Conservation (phyloP, 1,140 invertebrate genomes). For the Daktulosphaira vitifoliae region DNA sequence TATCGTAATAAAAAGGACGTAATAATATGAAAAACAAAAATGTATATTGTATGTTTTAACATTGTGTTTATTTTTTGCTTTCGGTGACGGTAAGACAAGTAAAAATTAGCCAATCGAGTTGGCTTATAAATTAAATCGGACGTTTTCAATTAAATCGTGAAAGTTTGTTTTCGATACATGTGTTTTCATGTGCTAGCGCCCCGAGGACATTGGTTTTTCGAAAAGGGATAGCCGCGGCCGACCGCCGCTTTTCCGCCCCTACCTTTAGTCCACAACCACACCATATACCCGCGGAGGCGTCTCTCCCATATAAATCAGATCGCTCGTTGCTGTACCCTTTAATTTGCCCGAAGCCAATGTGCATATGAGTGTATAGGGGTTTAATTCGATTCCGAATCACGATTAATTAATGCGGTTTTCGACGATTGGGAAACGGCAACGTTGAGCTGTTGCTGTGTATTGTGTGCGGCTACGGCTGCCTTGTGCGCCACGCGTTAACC, state of each 20-base stretch:
- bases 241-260: not conserved
- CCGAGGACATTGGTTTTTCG: slow-evolving; percentile 21
- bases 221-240: slow-evolving; percentile 15
- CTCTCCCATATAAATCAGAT: slow-evolving; percentile 29
- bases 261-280: not conserved
- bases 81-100: slow-evolving; percentile 17
- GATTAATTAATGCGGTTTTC: slow-evolving; percentile 31
- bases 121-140: slow-evolving; percentile 33
- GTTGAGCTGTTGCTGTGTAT: too few relatives aligned
- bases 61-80: slow-evolving; percentile 27
- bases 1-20: too few relatives aligned
- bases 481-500: too few relatives aligned
- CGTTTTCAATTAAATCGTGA: slow-evolving; percentile 32
- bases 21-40: too few relatives aligned
- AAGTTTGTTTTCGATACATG: slow-evolving; percentile 31
- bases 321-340: slow-evolving; percentile 26
- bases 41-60: too few relatives aligned
- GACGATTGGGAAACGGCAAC: slow-evolving; percentile 5
- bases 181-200: slow-evolving; percentile 25
- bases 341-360: slow-evolving; percentile 16
- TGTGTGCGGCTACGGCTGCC: too few relatives aligned
- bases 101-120: slow-evolving; percentile 8
- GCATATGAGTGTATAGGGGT: too few relatives aligned
- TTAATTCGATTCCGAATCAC: not conserved
- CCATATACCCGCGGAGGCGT: too few relatives aligned